A percentile compares a stretch with the other conserved stretches of the same genome.
These are phyloP conservation scores for Poicephalus gulielmi DNA, from an alignment of 2,113 vertebrate species.

Conservation along the genomic window DNA sequence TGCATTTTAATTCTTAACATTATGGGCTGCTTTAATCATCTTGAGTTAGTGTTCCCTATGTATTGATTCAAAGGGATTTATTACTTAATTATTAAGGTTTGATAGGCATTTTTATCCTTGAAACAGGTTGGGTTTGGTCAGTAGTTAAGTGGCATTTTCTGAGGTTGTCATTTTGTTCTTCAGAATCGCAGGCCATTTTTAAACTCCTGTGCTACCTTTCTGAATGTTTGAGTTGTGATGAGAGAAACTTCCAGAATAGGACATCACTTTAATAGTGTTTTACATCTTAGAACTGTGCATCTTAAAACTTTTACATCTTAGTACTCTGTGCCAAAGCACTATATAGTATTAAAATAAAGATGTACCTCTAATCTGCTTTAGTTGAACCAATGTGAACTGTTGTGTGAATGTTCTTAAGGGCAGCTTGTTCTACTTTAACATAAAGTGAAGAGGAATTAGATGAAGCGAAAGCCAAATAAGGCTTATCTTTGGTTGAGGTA, in stretches of 20 bases:
- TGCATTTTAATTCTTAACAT: constrained; percentile 53
- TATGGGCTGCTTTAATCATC: constrained; percentile 36
- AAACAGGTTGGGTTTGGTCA: background rate
- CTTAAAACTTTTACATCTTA: background rate
- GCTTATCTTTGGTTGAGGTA: background rate
- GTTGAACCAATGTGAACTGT: background rate
- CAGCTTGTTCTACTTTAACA: background rate
- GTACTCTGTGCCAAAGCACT: background rate
- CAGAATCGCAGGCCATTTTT: background rate
- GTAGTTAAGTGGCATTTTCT: background rate
- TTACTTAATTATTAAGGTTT: background rate
- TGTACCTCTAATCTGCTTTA: background rate
- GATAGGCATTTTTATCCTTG: background rate
- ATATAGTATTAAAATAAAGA: background rate
- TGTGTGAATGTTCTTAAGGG: background rate
- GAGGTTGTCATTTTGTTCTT: background rate
- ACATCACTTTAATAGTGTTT: background rate
- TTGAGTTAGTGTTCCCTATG: constrained; percentile 17
- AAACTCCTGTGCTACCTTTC: background rate
- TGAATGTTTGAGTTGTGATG: background rate
- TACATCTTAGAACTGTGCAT: background rate
- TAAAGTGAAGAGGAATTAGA: background rate
- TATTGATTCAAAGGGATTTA: constrained; percentile 47
- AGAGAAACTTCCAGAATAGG: background rate
- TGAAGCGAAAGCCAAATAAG: background rate